Conservation (phyloP, 2,113 vertebrate species). For the Mohoua ochrocephala region DNA sequence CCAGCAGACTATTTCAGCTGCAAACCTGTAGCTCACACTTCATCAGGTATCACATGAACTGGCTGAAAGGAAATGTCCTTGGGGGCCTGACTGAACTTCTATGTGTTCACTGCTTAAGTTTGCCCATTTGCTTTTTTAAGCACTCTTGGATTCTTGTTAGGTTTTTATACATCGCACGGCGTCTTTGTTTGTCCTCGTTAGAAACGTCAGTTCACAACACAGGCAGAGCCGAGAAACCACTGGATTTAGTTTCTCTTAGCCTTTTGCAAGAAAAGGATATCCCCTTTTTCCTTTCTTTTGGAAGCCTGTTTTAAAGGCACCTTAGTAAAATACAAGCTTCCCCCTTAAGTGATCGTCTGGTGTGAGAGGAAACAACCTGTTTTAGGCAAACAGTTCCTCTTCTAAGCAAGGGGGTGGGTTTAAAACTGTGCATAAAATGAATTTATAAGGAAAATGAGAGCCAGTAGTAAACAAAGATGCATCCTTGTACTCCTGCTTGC, state of each 20-base stretch:
- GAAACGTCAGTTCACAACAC: background rate
- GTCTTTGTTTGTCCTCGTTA: background rate
- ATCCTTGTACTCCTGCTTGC: background rate
- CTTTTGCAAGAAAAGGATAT: background rate
- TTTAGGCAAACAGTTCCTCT: background rate
- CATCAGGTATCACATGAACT: background rate
- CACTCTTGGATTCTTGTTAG: background rate
- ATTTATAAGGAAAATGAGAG: background rate
- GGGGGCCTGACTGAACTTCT: background rate
- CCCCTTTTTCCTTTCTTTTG: background rate
- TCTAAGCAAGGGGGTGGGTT: background rate
- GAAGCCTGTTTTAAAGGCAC: background rate
- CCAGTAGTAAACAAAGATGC: background rate
- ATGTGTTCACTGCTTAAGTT: background rate
- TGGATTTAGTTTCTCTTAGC: background rate
- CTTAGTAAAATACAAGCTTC: background rate
- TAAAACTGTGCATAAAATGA: background rate
- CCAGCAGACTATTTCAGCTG: background rate
- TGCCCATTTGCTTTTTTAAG: background rate
- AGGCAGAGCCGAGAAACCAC: background rate
- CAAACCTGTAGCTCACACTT: background rate
- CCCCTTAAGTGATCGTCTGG: background rate
- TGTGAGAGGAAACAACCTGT: background rate
- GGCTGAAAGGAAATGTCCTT: background rate
- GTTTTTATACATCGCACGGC: rapidly evolving